These are phyloP conservation scores for Girardia tigrina DNA, from an alignment of 2,888 invertebrate species.

Conservation along the genomic window DNA sequence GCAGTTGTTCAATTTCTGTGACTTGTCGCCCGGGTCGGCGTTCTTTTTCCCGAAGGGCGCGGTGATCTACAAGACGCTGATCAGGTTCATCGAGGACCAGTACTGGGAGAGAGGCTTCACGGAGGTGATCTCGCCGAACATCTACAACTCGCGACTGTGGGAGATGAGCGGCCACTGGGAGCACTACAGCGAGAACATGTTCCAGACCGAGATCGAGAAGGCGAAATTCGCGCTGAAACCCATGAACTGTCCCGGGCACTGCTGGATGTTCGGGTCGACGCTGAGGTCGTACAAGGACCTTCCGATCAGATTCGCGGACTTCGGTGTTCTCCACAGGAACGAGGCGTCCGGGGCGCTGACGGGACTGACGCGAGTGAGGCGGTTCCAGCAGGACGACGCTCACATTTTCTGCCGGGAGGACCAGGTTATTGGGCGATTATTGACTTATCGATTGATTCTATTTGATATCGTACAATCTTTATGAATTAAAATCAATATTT, in stretches of 20 bases:
- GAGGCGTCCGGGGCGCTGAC: neutral
- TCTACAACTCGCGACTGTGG: constrained; percentile 89
- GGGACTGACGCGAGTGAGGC: neutral
- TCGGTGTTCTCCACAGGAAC: neutral
- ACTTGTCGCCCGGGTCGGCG: constrained; percentile 88
- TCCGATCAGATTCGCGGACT: neutral
- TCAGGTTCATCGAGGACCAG: constrained; percentile 67
- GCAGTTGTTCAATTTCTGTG: constrained; percentile 95
- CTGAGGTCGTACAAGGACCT: neutral
- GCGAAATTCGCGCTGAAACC: neutral
- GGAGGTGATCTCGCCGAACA: constrained; percentile 77
- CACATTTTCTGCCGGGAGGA: neutral
- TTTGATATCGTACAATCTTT: too few relatives aligned
- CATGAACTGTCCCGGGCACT: neutral
- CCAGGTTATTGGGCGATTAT: too few relatives aligned
- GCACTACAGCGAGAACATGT: too few relatives aligned
- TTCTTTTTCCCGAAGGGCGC: constrained; percentile 94
- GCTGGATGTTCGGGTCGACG: neutral
- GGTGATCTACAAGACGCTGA: constrained; percentile 82
- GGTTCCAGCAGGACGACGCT: neutral
- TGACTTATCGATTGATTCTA: too few relatives aligned
- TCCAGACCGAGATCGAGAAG: too few relatives aligned
- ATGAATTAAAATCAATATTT: too few relatives aligned
- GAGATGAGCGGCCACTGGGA: constrained; percentile 95
- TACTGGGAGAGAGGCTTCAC: constrained; percentile 81